Percentiles rank a stretch among this genome's conserved stretches.
Evolutionary conservation across 2,113 vertebrate species (phyloP).

Genomic region (Cephalophus harveyi): DNA sequence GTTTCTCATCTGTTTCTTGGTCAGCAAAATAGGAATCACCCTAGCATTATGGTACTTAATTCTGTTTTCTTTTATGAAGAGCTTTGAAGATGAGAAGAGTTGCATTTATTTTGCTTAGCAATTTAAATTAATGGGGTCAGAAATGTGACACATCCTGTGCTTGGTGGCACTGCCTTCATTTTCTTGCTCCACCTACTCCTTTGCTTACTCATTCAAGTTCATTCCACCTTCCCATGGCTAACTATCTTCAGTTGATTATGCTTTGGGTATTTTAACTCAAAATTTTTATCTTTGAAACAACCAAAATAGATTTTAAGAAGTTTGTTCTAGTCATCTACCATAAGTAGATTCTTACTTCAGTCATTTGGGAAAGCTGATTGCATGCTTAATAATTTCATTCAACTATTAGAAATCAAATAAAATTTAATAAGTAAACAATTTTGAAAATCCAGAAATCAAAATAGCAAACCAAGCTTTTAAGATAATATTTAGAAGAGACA

Average conservation of each 20-base stretch:
- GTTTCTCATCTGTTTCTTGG: constrained; percentile 33
- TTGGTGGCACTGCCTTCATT: constrained; percentile 12
- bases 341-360: neutral
- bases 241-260: neutral
- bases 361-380: neutral
- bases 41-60: constrained; percentile 18
- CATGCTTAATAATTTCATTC: neutral
- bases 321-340: neutral
- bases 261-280: constrained; percentile 4
- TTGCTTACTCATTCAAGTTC: neutral
- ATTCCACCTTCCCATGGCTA: neutral
- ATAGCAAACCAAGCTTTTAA: neutral
- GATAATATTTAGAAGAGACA: neutral
- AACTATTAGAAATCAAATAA: neutral
- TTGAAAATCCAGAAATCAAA: neutral
- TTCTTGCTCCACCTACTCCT: neutral
- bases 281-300: neutral
- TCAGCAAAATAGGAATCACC: constrained; percentile 35
- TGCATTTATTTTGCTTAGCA: constrained; percentile 38
- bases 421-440: neutral
- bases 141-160: neutral
- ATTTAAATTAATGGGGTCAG: constrained; percentile 38
- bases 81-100: constrained; percentile 48
- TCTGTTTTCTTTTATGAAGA: constrained; percentile 43
- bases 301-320: neutral